Evolutionary conservation across 1,140 invertebrate species (phyloP), one percentile per base, ranked within the genome.

Genomic region (Ooceraea biroi): DNA sequence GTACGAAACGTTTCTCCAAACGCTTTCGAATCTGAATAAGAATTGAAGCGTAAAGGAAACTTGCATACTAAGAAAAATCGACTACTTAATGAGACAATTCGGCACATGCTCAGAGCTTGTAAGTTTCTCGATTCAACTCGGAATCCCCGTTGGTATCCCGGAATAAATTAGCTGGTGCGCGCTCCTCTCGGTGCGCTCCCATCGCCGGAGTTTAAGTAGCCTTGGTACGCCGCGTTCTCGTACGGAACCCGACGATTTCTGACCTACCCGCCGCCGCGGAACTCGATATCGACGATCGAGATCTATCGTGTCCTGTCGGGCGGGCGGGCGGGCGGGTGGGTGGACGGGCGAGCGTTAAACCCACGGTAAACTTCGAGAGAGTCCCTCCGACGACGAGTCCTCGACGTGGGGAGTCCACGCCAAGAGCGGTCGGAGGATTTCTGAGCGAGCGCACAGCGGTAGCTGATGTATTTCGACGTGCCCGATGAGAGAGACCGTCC

Each of bases 381-480:
- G 50, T 69, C 52, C 48, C 74, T 36, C 85, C 69, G 65, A 22
- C 76, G 68, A 80, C 65, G 76, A 71, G 72, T 74, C 87, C 65
- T 88, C 93, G 85, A 94, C 93, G 93, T 94, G 93, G 93, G 93
- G 91, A 94, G 92, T 94, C 93, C 88, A 71, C 65, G 76, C 76
- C 84, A 85, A 88, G 86, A 91, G 83, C 83, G 89, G 85, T 83
- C 90, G 69, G 63, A 90, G 86, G 89, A 90, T 93, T 93, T 94
- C 93, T 93, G 90, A 93, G 60, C 90, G 91, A 94, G 83, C 90
- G 93, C 92, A 93, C 92, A 94, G 92, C 93, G 91, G 93, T 93
- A 93, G 93, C 93, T 94, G 92, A 94, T 94, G 91, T 93, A 92
- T 94, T 94, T 92, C 94, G 93, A 94, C 93, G 93, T 93, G 91